Conservation (phyloP, 2,888 invertebrate genomes). For the Plebejus argus region DNA sequence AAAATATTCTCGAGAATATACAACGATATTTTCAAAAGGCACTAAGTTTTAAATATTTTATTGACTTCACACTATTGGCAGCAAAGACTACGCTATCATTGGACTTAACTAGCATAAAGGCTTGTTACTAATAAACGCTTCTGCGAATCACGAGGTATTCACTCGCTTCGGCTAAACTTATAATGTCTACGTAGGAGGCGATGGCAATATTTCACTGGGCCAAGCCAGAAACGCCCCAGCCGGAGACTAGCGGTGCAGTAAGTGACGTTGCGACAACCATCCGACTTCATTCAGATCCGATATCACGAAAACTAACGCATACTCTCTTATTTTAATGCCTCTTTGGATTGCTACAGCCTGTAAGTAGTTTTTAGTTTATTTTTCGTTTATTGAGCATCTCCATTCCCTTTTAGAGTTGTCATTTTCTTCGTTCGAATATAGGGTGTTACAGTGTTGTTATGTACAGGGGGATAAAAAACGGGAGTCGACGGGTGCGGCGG, state of each 20-base stretch:
- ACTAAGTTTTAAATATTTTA: neutral
- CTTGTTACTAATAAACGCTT: slow-evolving; percentile 40
- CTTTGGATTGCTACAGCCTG: slow-evolving; percentile 76
- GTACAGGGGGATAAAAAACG: slow-evolving; percentile 91
- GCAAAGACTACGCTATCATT: neutral
- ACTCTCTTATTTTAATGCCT: slow-evolving; percentile 72
- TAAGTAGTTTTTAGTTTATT: slow-evolving; percentile 59
- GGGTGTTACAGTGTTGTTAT: slow-evolving; percentile 14
- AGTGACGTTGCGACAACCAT: slow-evolving; percentile 63
- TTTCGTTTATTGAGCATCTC: slow-evolving; percentile 22
- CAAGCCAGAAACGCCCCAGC: slow-evolving; percentile 68
- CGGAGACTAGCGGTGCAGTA: slow-evolving; percentile 75
- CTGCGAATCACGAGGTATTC: slow-evolving; percentile 41
- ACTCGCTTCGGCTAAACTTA: slow-evolving; percentile 60
- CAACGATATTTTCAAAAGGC: neutral
- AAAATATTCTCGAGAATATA: neutral
- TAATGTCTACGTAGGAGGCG: slow-evolving; percentile 75
- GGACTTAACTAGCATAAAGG: neutral
- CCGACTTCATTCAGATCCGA: slow-evolving; percentile 56
- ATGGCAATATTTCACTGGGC: slow-evolving; percentile 72
- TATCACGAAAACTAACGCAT: slow-evolving; percentile 77
- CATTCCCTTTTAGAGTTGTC: slow-evolving; percentile 3
- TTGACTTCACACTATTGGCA: neutral
- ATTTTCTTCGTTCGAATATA: neutral
- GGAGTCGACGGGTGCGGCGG: slow-evolving; percentile 88